Evolutionary conservation across 2,113 vertebrate genomes (phyloP).

Genomic region (Mesoclemmys tuberculata): DNA sequence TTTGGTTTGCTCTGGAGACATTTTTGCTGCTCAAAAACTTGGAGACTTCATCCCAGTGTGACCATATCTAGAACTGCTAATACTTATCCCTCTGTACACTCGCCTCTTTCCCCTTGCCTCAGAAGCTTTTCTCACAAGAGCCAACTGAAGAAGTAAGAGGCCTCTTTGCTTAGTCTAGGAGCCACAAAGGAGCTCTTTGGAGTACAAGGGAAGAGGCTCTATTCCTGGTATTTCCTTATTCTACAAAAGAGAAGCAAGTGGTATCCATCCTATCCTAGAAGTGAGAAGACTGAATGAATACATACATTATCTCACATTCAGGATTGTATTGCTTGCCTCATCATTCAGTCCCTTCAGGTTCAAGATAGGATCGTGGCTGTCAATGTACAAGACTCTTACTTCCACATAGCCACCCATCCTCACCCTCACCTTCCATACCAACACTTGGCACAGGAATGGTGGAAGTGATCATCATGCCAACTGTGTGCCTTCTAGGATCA

Average conservation of each 20-base stretch:
- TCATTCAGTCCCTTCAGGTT: background rate
- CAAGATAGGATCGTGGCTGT: no score
- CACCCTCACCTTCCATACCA: background rate
- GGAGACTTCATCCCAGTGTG: no score
- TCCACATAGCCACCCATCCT: background rate
- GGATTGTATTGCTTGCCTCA: background rate
- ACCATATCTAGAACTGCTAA: no score
- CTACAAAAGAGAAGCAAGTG: no score
- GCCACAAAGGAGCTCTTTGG: background rate
- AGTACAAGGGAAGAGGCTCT: background rate
- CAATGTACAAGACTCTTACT: no score
- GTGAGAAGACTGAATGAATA: background rate
- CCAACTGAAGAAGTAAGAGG: background rate
- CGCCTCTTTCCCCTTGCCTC: background rate
- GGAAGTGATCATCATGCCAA: background rate
- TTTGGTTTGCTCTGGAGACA: no score
- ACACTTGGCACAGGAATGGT: background rate
- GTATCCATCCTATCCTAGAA: background rate
- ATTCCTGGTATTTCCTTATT: background rate
- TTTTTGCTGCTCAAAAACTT: no score
- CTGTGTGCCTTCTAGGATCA: background rate
- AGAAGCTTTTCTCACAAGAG: background rate
- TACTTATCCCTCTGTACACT: no score
- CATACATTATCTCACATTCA: background rate
- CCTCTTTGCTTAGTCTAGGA: background rate